These are phyloP conservation scores for Tangara arthus DNA, from an alignment of 2,797 vertebrate genomes.

Conservation along the genomic window DNA sequence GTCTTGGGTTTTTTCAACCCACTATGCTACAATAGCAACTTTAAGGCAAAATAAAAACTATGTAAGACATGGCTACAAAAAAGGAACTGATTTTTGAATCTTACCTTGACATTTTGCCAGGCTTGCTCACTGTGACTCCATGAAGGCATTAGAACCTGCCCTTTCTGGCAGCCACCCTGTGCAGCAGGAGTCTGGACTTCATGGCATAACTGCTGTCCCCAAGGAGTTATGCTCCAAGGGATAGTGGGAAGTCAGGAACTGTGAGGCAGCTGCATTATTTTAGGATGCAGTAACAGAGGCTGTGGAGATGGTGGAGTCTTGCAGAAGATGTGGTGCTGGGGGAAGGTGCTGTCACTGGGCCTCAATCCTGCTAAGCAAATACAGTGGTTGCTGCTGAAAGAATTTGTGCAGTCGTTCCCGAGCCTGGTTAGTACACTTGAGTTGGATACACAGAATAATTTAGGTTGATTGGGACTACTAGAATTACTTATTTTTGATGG, in stretches of 20 bases:
- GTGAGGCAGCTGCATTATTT: background rate
- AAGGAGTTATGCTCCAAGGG: background rate
- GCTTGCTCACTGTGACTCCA: background rate
- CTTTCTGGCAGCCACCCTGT: background rate
- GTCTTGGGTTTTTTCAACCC: background rate
- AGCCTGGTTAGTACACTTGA: background rate
- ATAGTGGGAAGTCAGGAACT: background rate
- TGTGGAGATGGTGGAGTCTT: background rate
- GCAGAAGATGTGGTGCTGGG: background rate
- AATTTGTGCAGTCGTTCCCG: background rate
- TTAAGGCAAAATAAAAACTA: background rate
- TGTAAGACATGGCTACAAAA: background rate
- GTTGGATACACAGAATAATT: background rate
- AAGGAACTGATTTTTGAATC: background rate
- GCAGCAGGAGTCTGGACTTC: background rate
- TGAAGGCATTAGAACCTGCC: accelerated
- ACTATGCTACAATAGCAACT: background rate
- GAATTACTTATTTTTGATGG: background rate
- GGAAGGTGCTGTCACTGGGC: background rate
- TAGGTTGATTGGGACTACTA: background rate
- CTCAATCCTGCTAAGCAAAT: accelerated
- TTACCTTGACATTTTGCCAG: background rate
- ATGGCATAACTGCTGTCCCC: background rate
- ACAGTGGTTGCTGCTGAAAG: accelerated
- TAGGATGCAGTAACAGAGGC: background rate